These are phyloP conservation scores for Dinocampus coccinellae DNA, from an alignment of 2,888 invertebrate species.

Conservation along the genomic window DNA sequence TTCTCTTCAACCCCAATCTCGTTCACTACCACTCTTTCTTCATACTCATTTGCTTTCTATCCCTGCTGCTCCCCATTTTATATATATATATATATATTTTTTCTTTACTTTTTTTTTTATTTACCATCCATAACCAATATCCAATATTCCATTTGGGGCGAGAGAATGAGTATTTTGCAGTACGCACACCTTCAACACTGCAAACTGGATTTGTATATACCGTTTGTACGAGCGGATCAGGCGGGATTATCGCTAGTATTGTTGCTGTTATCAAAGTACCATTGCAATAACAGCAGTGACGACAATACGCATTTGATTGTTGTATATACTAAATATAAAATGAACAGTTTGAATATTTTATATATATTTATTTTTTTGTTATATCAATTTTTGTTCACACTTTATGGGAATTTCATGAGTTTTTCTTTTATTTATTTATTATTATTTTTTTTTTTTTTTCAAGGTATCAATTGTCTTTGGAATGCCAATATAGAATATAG, in stretches of 20 bases:
- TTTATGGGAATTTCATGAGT: background rate
- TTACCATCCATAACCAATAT: slow-evolving; percentile 54
- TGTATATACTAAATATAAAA: slow-evolving; percentile 8
- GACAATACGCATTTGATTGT: background rate
- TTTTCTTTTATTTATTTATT: no score
- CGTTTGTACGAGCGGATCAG: slow-evolving; percentile 32
- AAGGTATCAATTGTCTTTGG: background rate
- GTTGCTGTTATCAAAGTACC: slow-evolving; percentile 28
- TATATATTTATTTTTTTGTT: slow-evolving; percentile 7
- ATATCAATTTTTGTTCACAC: background rate
- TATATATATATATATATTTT: slow-evolving; percentile 27
- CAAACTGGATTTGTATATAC: slow-evolving; percentile 12
- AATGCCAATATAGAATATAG: no score
- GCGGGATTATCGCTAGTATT: slow-evolving; percentile 22
- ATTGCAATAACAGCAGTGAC: slow-evolving; percentile 9
- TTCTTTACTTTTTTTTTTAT: slow-evolving; percentile 32
- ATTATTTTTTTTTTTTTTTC: background rate
- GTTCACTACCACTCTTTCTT: slow-evolving; percentile 21
- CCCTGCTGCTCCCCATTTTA: slow-evolving; percentile 26
- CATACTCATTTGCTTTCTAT: background rate
- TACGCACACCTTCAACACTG: slow-evolving; percentile 57
- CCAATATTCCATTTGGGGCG: slow-evolving; percentile 45
- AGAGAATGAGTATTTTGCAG: slow-evolving; percentile 54
- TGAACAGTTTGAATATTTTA: slow-evolving; percentile 10
- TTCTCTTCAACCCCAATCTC: slow-evolving; percentile 28